These are phyloP conservation scores for Protodeltote pygarga DNA, from an alignment of 2,888 invertebrate species.

Conservation along the genomic window DNA sequence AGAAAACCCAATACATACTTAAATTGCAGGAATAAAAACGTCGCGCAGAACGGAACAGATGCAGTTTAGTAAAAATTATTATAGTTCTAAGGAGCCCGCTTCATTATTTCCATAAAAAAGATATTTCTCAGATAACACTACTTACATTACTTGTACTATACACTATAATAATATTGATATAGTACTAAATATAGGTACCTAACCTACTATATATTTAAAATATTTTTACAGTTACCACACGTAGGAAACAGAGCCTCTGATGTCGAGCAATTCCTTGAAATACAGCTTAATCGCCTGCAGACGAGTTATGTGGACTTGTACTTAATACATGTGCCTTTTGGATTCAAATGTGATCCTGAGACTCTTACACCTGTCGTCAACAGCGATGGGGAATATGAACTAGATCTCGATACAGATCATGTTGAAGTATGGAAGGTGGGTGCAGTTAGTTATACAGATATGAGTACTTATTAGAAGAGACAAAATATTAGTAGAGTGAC, in stretches of 20 bases:
- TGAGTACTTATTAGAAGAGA: too few relatives aligned
- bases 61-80: too few relatives aligned
- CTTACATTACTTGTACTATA: too few relatives aligned
- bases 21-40: too few relatives aligned
- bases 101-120: too few relatives aligned
- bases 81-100: too few relatives aligned
- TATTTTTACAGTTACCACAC: conserved; percentile 87
- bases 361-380: conserved; percentile 85
- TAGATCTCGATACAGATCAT: conserved; percentile 89
- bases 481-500: too few relatives aligned
- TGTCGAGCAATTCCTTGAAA: conserved; percentile 88
- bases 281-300: conserved; percentile 89
- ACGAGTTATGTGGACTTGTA: conserved; percentile 92
- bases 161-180: conserved; percentile 2
- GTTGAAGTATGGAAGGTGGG: conserved; percentile 90
- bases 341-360: conserved; percentile 86
- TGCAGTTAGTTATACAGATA: too few relatives aligned
- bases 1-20: too few relatives aligned
- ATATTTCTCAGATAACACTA: too few relatives aligned
- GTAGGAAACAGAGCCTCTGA: conserved; percentile 89
- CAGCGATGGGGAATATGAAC: conserved; percentile 86
- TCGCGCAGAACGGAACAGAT: too few relatives aligned
- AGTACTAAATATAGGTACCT: conserved; percentile 36
- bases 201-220: not conserved
- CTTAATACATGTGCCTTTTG: conserved; percentile 92